A percentile compares a stretch with the other conserved stretches of the same genome.
Conservation (phyloP, 2,888 invertebrate genomes). For the Limulus polyphemus region DNA sequence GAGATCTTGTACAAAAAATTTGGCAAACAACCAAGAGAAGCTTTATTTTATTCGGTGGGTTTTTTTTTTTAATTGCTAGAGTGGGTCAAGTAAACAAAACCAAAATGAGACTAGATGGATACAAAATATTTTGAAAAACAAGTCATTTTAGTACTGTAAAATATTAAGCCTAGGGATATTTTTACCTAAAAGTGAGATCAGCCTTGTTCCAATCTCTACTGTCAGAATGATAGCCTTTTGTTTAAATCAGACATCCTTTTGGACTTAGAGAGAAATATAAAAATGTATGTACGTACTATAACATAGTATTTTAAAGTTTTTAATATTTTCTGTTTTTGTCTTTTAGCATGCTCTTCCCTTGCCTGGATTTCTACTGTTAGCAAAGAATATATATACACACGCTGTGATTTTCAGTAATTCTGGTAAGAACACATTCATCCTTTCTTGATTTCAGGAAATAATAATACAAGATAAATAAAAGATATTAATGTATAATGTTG, state of each 20-base stretch:
- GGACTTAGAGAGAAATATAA: too few relatives aligned
- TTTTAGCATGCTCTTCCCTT: constrained; percentile 43
- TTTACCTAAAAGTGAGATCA: too few relatives aligned
- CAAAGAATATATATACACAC: constrained; percentile 36
- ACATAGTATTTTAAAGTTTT: not conserved
- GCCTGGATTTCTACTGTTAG: constrained; percentile 40
- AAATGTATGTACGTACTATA: too few relatives aligned
- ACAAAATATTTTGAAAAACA: too few relatives aligned
- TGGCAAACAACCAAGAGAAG: constrained; percentile 45
- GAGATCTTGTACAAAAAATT: constrained; percentile 59
- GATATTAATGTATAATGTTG: too few relatives aligned
- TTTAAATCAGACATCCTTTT: too few relatives aligned
- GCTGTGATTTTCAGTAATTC: constrained; percentile 35
- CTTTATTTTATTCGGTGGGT: constrained; percentile 64
- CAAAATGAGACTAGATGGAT: not conserved
- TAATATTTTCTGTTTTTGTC: constrained; percentile 23
- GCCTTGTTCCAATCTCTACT: too few relatives aligned
- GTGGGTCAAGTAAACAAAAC: not conserved
- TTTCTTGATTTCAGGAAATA: too few relatives aligned
- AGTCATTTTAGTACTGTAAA: too few relatives aligned
- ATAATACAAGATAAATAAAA: too few relatives aligned
- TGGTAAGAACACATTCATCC: constrained; percentile 12
- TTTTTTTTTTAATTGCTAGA: constrained; percentile 11
- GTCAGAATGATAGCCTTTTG: too few relatives aligned
- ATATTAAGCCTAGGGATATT: too few relatives aligned